Base-by-base conservation (phyloP, 2,888 invertebrate species). In the Tenthredo scrophulariae region DNA sequence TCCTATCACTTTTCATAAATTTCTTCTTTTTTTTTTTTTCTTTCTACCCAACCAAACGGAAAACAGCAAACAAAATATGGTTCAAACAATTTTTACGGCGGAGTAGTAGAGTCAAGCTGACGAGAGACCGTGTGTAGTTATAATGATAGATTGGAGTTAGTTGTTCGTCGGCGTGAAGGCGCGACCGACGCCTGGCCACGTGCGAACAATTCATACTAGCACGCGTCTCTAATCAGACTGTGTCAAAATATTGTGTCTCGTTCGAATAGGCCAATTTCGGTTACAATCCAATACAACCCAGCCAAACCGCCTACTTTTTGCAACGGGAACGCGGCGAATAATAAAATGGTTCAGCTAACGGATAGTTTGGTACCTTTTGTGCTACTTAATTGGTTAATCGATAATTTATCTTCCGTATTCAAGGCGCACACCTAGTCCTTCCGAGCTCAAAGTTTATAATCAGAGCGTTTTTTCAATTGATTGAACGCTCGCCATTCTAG, bases 261-360 rank as follows among this genome's bases (percentile, higher is more conserved):
- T 89, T 88, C 91, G 91, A 92, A 92, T 92, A 90, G 91, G 91
- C 91, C 91, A 91, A 92, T 92, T 91, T 90, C 85, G 84, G 86
- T 86, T 79, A 50, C 82, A 79, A 70, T 85, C 84, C 85, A 75
- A 85, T 74, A 86, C 86, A 85, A 83, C 84, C 84, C 43, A 85
- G 65, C 54, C 74, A 33, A 54, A 74, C 72, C 84, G 62, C 70
- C 46, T 83, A 86, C 83, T 18, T 50, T 79, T 62, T 43, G 18
- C 33, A 6, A 62, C 62, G 37, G n/a, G 26, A 80, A 77, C 29
- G 7, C 33, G 18, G 9, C 33, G 83, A 83, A 83, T 83, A 83
- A 67, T 83, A 83, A 83, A 83, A 83, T 40, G n/a, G 58, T 26
- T 62, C 58, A 15, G 37, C 37, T 40, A 58, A 80, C 26, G 1